Evolutionary conservation across 2,888 invertebrate genomes (phyloP).

Genomic region (Chromoteleia sp.): DNA sequence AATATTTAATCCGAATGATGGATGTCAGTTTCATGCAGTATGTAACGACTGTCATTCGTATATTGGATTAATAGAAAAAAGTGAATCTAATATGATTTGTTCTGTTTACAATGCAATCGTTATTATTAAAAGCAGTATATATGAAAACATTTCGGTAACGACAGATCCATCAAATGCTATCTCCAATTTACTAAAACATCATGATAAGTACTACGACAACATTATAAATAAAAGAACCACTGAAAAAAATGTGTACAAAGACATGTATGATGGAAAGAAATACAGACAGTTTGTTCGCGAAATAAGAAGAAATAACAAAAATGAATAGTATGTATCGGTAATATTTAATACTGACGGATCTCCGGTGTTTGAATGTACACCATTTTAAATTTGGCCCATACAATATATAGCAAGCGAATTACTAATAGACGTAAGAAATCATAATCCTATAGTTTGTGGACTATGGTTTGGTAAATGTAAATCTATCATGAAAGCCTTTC

Average conservation of each 20-base stretch:
- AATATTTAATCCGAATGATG: conserved; percentile 3
- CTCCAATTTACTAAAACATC: conserved; percentile 13
- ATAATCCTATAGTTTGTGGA: background rate
- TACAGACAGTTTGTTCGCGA: conserved; percentile 52
- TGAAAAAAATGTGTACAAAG: background rate
- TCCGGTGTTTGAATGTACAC: conserved; percentile 1
- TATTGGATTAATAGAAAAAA: background rate
- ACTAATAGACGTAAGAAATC: background rate
- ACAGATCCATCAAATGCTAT: conserved; percentile 34
- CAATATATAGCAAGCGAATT: background rate
- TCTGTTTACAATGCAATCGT: background rate
- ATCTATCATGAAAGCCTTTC: background rate
- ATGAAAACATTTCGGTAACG: too few relatives aligned
- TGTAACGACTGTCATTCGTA: conserved; percentile 10
- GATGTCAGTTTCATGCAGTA: conserved; percentile 1
- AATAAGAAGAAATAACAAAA: conserved; percentile 35
- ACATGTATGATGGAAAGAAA: conserved; percentile 53
- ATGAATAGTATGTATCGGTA: conserved; percentile 49
- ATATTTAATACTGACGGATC: conserved; percentile 45
- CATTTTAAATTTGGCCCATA: conserved; percentile 1
- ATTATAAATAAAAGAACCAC: conserved; percentile 12
- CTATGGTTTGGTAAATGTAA: conserved; percentile 17
- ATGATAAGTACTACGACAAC: conserved; percentile 38
- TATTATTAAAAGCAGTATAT: too few relatives aligned
- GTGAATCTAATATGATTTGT: background rate